phyloP scores from a whole-genome alignment of 1,140 invertebrate species.

The Paracyclopina nana region DNA sequence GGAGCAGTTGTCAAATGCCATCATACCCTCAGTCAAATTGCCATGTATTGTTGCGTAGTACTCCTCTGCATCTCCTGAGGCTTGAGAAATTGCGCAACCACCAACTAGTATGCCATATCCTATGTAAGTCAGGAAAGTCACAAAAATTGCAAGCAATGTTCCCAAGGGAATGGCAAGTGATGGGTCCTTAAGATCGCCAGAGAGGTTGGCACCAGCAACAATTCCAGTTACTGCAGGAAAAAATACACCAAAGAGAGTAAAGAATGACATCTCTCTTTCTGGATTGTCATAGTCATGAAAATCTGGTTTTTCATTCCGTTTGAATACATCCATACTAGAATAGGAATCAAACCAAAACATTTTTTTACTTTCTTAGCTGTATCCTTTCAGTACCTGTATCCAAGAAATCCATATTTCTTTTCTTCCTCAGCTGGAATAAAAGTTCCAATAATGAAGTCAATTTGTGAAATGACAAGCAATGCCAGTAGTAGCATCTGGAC shows the following conservation, averaged over 20 bases:
- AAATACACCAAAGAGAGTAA: conserved; percentile 82
- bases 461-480: not conserved
- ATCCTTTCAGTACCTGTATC: not conserved
- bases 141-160: conserved; percentile 60
- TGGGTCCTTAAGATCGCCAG: conserved; percentile 46
- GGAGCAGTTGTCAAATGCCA: not conserved
- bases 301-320: conserved; percentile 45
- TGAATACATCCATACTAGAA: conserved; percentile 46
- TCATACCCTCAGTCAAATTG: not conserved
- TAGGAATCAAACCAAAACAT: conserved; percentile 46
- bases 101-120: conserved; percentile 58
- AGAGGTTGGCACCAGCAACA: conserved; percentile 89
- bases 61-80: conserved; percentile 36
- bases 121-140: conserved; percentile 64
- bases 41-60: not conserved
- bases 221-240: conserved; percentile 91
- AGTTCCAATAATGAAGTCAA: conserved; percentile 31
- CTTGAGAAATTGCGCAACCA: conserved; percentile 46
- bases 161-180: conserved; percentile 40
- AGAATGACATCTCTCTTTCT: conserved; percentile 47
- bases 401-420: not conserved
- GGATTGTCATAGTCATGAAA: conserved; percentile 22
- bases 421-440: conserved; percentile 31
- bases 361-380: conserved; percentile 23
- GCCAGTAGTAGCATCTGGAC: not conserved